These are phyloP conservation scores for Grammomys surdaster DNA, from an alignment of 2,113 vertebrate genomes.

Conservation along the genomic window DNA sequence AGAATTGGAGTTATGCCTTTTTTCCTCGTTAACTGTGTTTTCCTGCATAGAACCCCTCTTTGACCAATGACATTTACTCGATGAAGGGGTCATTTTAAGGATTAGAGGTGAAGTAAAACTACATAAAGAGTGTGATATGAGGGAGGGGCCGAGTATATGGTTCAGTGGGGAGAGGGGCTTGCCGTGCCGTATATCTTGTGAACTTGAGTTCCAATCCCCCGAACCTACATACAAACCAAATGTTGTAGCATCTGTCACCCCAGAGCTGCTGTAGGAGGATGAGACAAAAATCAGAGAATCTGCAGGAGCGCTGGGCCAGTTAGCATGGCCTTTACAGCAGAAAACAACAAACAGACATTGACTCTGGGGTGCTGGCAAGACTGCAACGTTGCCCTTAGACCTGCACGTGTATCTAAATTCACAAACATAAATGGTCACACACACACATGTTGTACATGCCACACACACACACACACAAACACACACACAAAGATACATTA, in stretches of 20 bases:
- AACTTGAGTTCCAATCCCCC: neutral
- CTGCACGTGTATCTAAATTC: neutral
- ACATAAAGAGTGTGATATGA: too few relatives aligned
- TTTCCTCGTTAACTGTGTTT: slow-evolving; percentile 12
- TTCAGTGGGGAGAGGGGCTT: neutral
- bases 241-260: neutral
- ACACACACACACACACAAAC: neutral
- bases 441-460: neutral
- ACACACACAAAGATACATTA: neutral
- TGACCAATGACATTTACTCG: neutral
- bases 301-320: neutral
- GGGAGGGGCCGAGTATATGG: neutral
- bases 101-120: neutral
- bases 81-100: neutral
- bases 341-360: neutral
- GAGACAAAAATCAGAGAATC: neutral
- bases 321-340: neutral
- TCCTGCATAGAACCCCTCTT: neutral
- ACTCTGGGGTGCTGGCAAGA: neutral
- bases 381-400: neutral
- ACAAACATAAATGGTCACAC: neutral
- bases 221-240: neutral
- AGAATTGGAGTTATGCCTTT: neutral
- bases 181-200: neutral
- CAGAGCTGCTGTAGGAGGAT: neutral